Percentiles rank a stretch among this genome's conserved stretches.
phyloP scores from a whole-genome alignment of 92 coral and sea anemone species.

The Epizoanthus illoricatus region DNA sequence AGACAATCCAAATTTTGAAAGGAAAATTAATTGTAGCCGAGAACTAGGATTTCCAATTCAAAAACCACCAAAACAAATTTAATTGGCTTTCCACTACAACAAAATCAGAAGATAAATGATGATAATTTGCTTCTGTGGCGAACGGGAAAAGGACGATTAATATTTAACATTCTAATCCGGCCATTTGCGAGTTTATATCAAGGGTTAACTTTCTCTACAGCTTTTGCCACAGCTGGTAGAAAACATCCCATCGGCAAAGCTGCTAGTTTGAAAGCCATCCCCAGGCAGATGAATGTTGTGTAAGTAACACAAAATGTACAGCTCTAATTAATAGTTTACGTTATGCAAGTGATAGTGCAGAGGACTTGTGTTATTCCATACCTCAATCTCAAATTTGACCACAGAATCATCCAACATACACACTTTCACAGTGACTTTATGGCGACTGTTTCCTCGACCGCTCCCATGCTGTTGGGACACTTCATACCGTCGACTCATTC shows the following conservation, averaged over 20 bases:
- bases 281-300: background rate
- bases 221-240: conserved; percentile 2
- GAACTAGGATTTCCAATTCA: background rate
- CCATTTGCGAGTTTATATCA: no score
- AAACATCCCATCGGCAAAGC: conserved; percentile 31
- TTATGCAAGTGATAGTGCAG: conserved; percentile 7
- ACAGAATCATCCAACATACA: conserved; percentile 97
- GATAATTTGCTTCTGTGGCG: background rate
- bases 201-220: background rate
- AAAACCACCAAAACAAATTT: background rate
- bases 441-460: conserved; percentile 69
- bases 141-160: background rate
- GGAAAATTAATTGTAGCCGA: background rate
- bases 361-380: conserved; percentile 39
- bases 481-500: conserved; percentile 86
- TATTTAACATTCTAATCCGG: no score
- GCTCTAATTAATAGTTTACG: conserved; percentile 27
- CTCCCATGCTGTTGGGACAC: conserved; percentile 72
- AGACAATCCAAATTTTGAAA: background rate
- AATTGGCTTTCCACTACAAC: background rate
- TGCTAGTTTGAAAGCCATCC: background rate
- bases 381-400: conserved; percentile 98
- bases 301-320: conserved; percentile 29
- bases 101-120: background rate
- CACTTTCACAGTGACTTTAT: conserved; percentile 83